A percentile compares a stretch with the other conserved stretches of the same genome.
These are phyloP conservation scores for Percopsis omiscomaycus DNA, from an alignment of 2,797 vertebrate species.

Conservation along the genomic window DNA sequence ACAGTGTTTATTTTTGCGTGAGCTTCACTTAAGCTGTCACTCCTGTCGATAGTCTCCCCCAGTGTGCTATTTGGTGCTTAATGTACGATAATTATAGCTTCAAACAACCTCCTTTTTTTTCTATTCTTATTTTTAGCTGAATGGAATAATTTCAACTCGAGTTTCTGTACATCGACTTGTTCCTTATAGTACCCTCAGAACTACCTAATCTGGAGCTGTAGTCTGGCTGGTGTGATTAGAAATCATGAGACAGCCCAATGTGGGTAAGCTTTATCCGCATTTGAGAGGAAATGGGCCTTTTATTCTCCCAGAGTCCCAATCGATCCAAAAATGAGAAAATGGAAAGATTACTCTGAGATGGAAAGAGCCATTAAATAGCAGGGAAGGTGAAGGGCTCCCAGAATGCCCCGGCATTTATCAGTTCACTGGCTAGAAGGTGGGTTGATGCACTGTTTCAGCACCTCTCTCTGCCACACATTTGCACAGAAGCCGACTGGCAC, in stretches of 20 bases:
- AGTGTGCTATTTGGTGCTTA: conserved; percentile 35
- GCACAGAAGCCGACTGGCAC: background rate
- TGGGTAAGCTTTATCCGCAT: conserved; percentile 66
- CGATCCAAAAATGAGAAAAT: conserved; percentile 71
- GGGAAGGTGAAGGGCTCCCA: conserved; percentile 41
- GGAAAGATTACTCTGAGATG: conserved; percentile 68
- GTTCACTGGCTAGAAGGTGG: conserved; percentile 29
- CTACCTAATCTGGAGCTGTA: conserved; percentile 50
- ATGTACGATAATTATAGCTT: conserved; percentile 55
- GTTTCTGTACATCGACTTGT: conserved; percentile 40
- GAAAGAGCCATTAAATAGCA: conserved; percentile 60
- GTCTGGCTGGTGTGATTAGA: conserved; percentile 61
- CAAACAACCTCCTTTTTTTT: conserved; percentile 21
- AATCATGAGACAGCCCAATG: conserved; percentile 60
- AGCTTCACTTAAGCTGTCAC: conserved; percentile 28
- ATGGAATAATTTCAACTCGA: conserved; percentile 31
- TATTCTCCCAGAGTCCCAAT: conserved; percentile 61
- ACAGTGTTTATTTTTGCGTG: too few species aligned
- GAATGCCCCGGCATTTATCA: conserved; percentile 58
- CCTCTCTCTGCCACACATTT: background rate
- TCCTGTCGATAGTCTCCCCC: conserved; percentile 28
- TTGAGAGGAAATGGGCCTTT: conserved; percentile 69
- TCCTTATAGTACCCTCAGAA: conserved; percentile 26
- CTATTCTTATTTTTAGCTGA: conserved; percentile 32
- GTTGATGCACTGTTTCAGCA: conserved; percentile 23